Percentiles rank a stretch among this genome's conserved stretches.
These are phyloP conservation scores for Escarpia spicata DNA, from an alignment of 2,888 invertebrate species.

Conservation along the genomic window DNA sequence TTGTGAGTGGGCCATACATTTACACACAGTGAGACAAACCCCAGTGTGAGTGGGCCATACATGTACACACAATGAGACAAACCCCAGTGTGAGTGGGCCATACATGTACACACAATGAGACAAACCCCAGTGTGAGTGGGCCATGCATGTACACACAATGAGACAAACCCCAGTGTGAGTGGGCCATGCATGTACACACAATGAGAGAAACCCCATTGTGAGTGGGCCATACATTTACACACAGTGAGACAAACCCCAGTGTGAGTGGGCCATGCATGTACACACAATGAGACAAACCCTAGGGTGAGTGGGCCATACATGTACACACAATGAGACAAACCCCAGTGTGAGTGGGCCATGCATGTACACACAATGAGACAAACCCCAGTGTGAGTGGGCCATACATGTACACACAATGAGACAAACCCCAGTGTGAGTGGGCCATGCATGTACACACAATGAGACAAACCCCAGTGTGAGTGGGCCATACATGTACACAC, in stretches of 20 bases:
- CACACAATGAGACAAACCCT: no score
- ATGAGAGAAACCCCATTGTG: no score
- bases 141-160: no score
- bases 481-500: background rate
- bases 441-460: background rate
- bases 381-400: conserved; percentile 48
- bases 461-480: conserved; percentile 48
- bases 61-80: no score
- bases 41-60: conserved; percentile 44
- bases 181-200: no score
- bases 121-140: no score
- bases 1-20: conserved; percentile 43
- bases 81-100: conserved; percentile 48
- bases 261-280: no score
- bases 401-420: background rate
- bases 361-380: no score
- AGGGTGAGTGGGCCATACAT: no score
- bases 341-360: conserved; percentile 46
- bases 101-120: background rate
- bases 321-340: conserved; percentile 28
- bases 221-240: no score
- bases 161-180: no score
- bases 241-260: no score
- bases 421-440: conserved; percentile 48
- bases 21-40: conserved; percentile 35